phyloP scores from a whole-genome alignment of 2,113 vertebrate species.

The Chitala chitala region DNA sequence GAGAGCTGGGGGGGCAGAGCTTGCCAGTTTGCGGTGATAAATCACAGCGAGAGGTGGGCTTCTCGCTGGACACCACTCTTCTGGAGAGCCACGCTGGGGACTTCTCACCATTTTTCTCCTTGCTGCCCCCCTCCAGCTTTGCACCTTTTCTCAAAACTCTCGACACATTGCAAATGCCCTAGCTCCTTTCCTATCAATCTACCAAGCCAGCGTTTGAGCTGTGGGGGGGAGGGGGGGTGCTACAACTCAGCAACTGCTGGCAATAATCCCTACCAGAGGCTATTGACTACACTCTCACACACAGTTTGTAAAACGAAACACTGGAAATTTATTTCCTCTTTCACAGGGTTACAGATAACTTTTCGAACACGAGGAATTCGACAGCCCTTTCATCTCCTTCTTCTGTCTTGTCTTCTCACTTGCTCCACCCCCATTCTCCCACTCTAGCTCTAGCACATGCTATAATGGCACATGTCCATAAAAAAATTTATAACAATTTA shows the following conservation, averaged over 20 bases:
- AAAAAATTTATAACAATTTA: background rate
- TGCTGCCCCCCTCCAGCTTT: background rate
- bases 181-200: slow-evolving; percentile 15
- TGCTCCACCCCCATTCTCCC: background rate
- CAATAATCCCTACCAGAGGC: slow-evolving; percentile 5
- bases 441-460: slow-evolving; percentile 9
- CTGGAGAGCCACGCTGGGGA: slow-evolving; percentile 8
- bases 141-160: slow-evolving; percentile 16
- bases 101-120: slow-evolving; percentile 27
- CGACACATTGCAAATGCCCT: slow-evolving; percentile 1
- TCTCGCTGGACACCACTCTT: background rate
- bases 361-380: background rate
- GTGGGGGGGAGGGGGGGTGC: background rate
- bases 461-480: background rate
- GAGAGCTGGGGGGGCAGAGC: slow-evolving; percentile 33
- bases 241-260: background rate
- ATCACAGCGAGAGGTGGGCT: slow-evolving; percentile 34
- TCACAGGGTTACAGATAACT: background rate
- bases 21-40: slow-evolving; percentile 45
- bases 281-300: background rate
- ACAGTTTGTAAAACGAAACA: background rate
- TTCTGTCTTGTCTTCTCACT: background rate
- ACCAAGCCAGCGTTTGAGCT: background rate
- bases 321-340: background rate
- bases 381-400: background rate